A percentile compares a stretch with the other conserved stretches of the same genome.
These are phyloP conservation scores for Myotis planiceps DNA, from an alignment of 2,797 vertebrate species.

Conservation along the genomic window DNA sequence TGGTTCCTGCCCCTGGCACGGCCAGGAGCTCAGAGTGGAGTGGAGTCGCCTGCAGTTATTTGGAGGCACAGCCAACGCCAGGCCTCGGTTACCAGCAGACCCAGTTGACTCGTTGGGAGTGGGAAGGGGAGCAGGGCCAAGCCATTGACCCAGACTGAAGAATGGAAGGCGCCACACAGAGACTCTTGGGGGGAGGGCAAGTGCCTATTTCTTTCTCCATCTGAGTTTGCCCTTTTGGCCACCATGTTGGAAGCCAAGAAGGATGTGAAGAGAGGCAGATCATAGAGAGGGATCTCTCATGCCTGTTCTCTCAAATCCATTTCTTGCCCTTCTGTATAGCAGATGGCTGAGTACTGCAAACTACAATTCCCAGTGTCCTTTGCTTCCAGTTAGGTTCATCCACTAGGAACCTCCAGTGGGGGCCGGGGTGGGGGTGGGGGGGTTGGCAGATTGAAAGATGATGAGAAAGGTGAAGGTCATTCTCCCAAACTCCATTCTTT, in stretches of 20 bases:
- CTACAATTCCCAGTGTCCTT: neutral
- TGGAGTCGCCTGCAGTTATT: constrained; percentile 24
- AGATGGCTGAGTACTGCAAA: neutral
- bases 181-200: neutral
- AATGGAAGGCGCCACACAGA: neutral
- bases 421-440: neutral
- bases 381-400: neutral
- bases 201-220: neutral
- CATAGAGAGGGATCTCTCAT: neutral
- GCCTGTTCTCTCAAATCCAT: neutral
- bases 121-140: neutral
- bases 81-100: constrained; percentile 52
- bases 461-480: neutral
- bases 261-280: neutral
- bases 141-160: neutral
- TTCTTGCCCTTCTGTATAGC: neutral
- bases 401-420: neutral
- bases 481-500: neutral
- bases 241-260: neutral
- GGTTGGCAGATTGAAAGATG: neutral
- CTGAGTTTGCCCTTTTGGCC: neutral
- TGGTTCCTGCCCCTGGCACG: constrained; percentile 45
- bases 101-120: neutral
- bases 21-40: constrained; percentile 44
- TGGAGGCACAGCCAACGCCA: constrained; percentile 52